phyloP scores from a whole-genome alignment of 2,797 vertebrate genomes.

The Pipistrellus pygmaeus region DNA sequence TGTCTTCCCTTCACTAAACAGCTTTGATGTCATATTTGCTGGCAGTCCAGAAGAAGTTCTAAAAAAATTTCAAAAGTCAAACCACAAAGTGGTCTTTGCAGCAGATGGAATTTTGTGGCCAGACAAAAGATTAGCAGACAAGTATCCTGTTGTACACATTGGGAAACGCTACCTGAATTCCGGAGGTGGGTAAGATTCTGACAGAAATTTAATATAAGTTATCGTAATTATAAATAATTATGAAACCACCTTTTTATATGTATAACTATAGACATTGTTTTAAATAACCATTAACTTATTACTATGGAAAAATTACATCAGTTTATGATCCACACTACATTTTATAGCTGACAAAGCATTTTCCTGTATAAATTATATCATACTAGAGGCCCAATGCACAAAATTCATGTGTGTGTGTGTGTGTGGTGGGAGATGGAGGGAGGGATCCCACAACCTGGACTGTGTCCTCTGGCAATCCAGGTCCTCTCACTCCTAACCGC shows the following conservation, averaged over 20 bases:
- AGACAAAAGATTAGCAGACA: conserved; percentile 94
- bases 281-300: background rate
- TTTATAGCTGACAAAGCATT: background rate
- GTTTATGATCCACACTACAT: background rate
- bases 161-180: conserved; percentile 98
- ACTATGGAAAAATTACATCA: background rate
- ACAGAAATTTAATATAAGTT: background rate
- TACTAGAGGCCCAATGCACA: background rate
- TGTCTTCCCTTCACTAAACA: conserved; percentile 79
- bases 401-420: too few species aligned
- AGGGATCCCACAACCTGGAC: too few species aligned
- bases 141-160: conserved; percentile 94
- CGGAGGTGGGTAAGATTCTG: conserved; percentile 91
- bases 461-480: too few species aligned
- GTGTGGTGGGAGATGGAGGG: too few species aligned
- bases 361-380: background rate
- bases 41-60: conserved; percentile 95
- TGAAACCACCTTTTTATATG: background rate
- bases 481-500: too few species aligned
- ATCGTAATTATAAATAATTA: background rate
- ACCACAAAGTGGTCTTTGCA: conserved; percentile 96
- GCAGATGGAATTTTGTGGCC: conserved; percentile 97
- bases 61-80: conserved; percentile 94
- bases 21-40: conserved; percentile 97
- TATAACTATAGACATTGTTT: background rate